These are phyloP conservation scores for Pissodes strobi DNA, from an alignment of 1,140 invertebrate genomes.

Conservation along the genomic window DNA sequence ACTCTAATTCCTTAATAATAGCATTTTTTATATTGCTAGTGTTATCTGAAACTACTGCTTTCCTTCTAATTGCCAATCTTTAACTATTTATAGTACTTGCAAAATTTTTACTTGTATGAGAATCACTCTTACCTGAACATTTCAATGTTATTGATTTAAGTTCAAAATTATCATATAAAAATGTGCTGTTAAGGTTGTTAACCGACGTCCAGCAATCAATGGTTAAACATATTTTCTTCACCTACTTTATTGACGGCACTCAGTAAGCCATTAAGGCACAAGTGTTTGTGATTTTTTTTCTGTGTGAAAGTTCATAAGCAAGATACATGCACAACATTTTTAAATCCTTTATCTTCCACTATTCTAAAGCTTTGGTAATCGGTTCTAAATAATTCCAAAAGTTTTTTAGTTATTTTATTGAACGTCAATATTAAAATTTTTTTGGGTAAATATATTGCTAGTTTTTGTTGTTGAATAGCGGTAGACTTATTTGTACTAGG, in stretches of 20 bases:
- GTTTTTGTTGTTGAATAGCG: no score
- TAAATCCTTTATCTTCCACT: no score
- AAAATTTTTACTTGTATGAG: constrained; percentile 5
- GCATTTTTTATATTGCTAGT: constrained; percentile 34
- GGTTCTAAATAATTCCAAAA: constrained; percentile 37
- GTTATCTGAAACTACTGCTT: constrained; percentile 39
- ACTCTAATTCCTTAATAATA: constrained; percentile 8
- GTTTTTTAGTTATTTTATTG: constrained; percentile 31
- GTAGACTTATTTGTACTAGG: no score
- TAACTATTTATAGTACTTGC: constrained; percentile 18
- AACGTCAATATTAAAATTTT: no score
- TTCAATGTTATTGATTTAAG: not conserved
- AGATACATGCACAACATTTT: constrained; percentile 24
- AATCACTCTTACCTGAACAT: no score
- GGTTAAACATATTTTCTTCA: constrained; percentile 29
- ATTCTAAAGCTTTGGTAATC: no score
- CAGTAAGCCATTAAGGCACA: constrained; percentile 14
- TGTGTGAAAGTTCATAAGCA: constrained; percentile 27
- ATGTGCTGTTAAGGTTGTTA: constrained; percentile 35
- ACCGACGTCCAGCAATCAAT: constrained; percentile 42
- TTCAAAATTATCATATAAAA: constrained; percentile 32
- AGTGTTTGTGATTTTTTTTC: constrained; percentile 29
- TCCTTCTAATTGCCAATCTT: constrained; percentile 14
- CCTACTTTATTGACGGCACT: not conserved
- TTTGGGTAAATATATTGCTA: no score